Evolutionary conservation across 2,888 invertebrate genomes (phyloP).

Genomic region (Caenorhabditis drosophilae): DNA sequence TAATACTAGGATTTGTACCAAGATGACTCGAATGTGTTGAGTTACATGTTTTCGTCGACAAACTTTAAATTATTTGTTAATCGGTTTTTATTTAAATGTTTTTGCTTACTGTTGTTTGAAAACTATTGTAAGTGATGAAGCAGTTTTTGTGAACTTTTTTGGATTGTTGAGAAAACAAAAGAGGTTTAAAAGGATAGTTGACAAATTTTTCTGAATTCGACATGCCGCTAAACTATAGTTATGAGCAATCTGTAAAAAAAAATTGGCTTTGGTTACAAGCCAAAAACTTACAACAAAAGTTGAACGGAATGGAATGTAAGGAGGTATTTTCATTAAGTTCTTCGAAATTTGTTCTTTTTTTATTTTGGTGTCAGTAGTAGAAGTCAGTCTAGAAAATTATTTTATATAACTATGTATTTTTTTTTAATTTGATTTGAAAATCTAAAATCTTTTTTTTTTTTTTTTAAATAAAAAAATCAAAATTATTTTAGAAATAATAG

Average conservation of each 20-base stretch:
- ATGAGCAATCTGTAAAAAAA: slow-evolving; percentile 19
- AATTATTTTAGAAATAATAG: too few relatives aligned
- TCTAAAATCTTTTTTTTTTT: not conserved
- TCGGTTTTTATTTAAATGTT: not conserved
- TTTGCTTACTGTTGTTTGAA: slow-evolving; percentile 16
- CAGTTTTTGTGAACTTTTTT: slow-evolving; percentile 9
- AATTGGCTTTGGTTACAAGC: too few relatives aligned
- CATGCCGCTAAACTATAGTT: slow-evolving; percentile 32
- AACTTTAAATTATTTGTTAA: too few relatives aligned
- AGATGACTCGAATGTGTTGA: slow-evolving; percentile 22
- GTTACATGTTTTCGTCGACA: slow-evolving; percentile 21
- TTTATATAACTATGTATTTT: not conserved
- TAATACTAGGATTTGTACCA: slow-evolving; percentile 4
- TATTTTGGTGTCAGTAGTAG: not conserved
- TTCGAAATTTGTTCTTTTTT: not conserved
- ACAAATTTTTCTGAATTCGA: slow-evolving; percentile 31
- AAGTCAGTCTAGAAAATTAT: not conserved
- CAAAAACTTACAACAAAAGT: slow-evolving; percentile 26
- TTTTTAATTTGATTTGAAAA: not conserved
- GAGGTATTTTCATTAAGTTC: slow-evolving; percentile 10
- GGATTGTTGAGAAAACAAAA: slow-evolving; percentile 33
- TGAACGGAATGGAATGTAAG: slow-evolving; percentile 27
- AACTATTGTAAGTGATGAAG: slow-evolving; percentile 14
- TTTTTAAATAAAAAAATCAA: not conserved
- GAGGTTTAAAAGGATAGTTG: slow-evolving; percentile 26